Percentiles rank a stretch among this genome's conserved stretches.
These are phyloP conservation scores for Erinaceus europaeus DNA, from an alignment of 2,113 vertebrate species.

Conservation along the genomic window DNA sequence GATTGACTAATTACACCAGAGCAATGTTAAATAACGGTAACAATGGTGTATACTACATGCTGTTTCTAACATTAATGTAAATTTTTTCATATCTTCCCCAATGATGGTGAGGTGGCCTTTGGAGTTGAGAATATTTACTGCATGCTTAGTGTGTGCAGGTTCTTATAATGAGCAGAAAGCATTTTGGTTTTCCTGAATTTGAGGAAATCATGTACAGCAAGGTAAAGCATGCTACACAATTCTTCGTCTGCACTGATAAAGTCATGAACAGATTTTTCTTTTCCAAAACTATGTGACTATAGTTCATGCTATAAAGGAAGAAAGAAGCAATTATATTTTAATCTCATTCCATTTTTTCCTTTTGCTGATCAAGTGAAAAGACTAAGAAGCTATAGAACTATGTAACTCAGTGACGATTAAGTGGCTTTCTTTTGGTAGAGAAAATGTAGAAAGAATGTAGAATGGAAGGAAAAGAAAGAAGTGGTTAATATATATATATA, in stretches of 20 bases:
- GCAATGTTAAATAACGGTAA: neutral
- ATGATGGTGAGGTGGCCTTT: neutral
- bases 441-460: neutral
- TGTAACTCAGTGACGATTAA: neutral
- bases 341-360: constrained; percentile 43
- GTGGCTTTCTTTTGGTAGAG: constrained; percentile 15
- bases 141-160: neutral
- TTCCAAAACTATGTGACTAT: neutral
- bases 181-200: constrained; percentile 5
- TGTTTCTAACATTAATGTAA: neutral
- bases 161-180: neutral
- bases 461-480: neutral
- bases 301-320: neutral
- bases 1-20: neutral
- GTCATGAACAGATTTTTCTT: constrained; percentile 23
- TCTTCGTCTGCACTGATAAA: constrained; percentile 9
- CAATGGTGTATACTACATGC: neutral
- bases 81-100: neutral
- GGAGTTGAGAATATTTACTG: neutral
- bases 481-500: neutral
- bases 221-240: neutral
- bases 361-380: constrained; percentile 54
- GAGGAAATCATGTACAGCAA: neutral
- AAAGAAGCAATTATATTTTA: constrained; percentile 45
- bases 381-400: neutral